A percentile compares a stretch with the other conserved stretches of the same genome.
These are phyloP conservation scores for Callopanchax toddi DNA, from an alignment of 2,113 vertebrate genomes.

Conservation along the genomic window DNA sequence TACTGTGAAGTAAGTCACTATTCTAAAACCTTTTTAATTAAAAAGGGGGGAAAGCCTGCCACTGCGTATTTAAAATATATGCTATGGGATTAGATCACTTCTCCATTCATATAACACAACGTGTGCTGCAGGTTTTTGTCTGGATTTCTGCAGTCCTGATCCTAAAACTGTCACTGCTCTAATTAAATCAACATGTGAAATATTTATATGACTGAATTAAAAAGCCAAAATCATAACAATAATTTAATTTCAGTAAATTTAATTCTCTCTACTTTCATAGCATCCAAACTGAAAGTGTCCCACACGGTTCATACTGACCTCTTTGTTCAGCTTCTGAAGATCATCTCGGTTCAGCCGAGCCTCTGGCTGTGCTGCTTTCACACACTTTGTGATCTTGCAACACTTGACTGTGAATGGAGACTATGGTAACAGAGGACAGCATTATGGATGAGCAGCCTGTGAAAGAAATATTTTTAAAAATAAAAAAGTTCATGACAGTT, in stretches of 20 bases:
- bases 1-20: too few relatives aligned
- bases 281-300: slow-evolving; percentile 46
- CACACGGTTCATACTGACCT: slow-evolving; percentile 65
- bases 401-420: slow-evolving; percentile 68
- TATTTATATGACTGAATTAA: neutral
- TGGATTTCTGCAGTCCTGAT: too few relatives aligned
- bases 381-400: slow-evolving; percentile 69
- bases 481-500: slow-evolving; percentile 72
- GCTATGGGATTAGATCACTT: too few relatives aligned
- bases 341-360: slow-evolving; percentile 47
- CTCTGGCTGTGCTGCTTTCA: slow-evolving; percentile 63
- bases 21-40: too few relatives aligned
- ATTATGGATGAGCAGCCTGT: slow-evolving; percentile 75
- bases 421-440: slow-evolving; percentile 63
- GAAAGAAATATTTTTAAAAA: slow-evolving; percentile 65
- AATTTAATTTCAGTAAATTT: slow-evolving; percentile 42
- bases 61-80: too few relatives aligned
- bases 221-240: slow-evolving; percentile 28
- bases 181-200: neutral
- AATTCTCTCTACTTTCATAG: slow-evolving; percentile 38
- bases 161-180: too few relatives aligned
- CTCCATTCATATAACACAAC: too few relatives aligned
- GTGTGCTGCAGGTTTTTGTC: too few relatives aligned
- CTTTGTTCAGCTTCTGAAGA: slow-evolving; percentile 66
- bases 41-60: too few relatives aligned